phyloP scores from a whole-genome alignment of 2,113 vertebrate genomes.

The Burhinus oedicnemus region DNA sequence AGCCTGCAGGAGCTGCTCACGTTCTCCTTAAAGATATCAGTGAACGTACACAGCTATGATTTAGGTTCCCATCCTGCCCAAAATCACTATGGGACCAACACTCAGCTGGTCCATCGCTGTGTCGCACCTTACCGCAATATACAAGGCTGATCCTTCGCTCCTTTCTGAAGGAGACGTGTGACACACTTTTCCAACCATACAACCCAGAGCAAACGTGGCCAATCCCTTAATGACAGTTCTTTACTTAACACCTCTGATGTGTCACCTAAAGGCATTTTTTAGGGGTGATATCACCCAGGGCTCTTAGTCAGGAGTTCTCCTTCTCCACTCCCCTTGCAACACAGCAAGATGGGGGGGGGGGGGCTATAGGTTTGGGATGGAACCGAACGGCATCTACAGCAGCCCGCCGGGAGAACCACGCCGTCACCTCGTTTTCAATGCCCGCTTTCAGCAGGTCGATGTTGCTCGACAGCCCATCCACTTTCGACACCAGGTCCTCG shows the following conservation, averaged over 20 bases:
- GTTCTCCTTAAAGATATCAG: accelerated
- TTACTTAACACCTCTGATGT: accelerated
- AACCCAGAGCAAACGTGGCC: accelerated
- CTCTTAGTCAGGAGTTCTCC: accelerated
- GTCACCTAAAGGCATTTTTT: background rate
- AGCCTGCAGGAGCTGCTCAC: background rate
- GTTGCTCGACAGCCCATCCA: constrained; percentile 80
- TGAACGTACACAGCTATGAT: accelerated
- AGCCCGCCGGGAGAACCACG: too few relatives aligned
- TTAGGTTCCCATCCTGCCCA: accelerated
- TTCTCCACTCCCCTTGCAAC: accelerated
- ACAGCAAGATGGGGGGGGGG: accelerated
- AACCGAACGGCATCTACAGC: accelerated
- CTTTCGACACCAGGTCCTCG: constrained; percentile 82
- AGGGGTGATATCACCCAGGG: background rate
- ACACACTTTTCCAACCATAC: accelerated
- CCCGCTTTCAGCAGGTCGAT: constrained; percentile 83
- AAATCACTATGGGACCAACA: accelerated
- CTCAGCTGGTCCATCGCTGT: accelerated
- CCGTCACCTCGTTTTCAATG: constrained; percentile 86
- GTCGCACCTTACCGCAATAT: accelerated
- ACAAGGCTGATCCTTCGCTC: background rate
- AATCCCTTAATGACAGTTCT: background rate
- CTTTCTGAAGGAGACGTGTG: accelerated
- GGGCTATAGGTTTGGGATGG: accelerated